Evolutionary conservation across 2,113 vertebrate species (phyloP).

Genomic region (Apeltes quadracus): DNA sequence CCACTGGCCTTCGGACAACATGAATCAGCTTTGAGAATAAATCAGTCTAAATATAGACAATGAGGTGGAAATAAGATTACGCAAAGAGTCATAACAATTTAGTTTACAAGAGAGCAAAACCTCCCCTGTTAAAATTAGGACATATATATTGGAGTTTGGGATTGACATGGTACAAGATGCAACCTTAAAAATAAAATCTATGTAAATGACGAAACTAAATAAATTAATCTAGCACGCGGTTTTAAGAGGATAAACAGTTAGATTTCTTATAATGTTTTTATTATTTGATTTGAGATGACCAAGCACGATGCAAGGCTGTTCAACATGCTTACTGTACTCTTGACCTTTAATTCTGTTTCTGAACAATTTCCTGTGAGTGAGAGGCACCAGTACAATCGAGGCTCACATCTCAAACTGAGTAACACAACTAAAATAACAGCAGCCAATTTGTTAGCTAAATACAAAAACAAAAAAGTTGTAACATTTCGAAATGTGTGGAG

Average conservation of each 20-base stretch:
- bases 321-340: conserved; percentile 4
- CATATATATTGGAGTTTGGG: background rate
- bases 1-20: conserved; percentile 46
- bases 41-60: conserved; percentile 45
- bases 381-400: conserved; percentile 18
- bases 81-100: conserved; percentile 17
- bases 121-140: background rate
- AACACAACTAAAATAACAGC: conserved; percentile 15
- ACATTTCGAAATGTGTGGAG: background rate
- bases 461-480: background rate
- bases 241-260: background rate
- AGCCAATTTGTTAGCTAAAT: background rate
- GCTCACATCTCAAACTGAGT: conserved; percentile 13
- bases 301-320: conserved; percentile 12
- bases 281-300: background rate
- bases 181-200: background rate
- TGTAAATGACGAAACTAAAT: background rate
- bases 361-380: conserved; percentile 38
- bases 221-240: background rate
- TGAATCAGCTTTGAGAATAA: conserved; percentile 66
- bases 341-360: conserved; percentile 32
- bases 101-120: conserved; percentile 2
- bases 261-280: background rate
- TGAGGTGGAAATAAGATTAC: conserved; percentile 2
- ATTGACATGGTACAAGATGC: background rate